Evolutionary conservation across 2,113 vertebrate genomes (phyloP).

Genomic region (Ifrita kowaldi): DNA sequence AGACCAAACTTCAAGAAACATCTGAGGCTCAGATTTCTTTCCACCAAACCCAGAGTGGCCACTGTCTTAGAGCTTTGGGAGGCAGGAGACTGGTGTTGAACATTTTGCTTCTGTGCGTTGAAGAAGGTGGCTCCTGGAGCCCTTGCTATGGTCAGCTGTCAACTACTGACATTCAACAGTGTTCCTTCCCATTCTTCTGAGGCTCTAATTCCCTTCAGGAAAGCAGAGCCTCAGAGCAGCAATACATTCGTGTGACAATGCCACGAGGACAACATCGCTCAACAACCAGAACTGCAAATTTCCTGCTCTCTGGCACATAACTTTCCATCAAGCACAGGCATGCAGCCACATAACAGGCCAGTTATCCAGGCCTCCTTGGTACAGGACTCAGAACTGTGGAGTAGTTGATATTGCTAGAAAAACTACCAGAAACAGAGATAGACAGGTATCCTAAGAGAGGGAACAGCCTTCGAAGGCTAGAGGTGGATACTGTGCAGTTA

Average conservation of each 20-base stretch:
- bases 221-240: background rate
- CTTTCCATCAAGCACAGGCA: background rate
- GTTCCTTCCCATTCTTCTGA: background rate
- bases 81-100: background rate
- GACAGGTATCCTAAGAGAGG: background rate
- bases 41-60: background rate
- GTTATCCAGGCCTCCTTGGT: background rate
- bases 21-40: background rate
- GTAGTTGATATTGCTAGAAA: background rate
- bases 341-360: background rate
- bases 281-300: background rate
- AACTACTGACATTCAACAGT: background rate
- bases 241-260: background rate
- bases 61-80: background rate
- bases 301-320: background rate
- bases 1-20: background rate
- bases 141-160: background rate
- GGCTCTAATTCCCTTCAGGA: background rate
- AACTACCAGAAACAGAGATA: background rate
- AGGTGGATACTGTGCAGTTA: background rate
- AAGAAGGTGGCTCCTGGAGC: background rate
- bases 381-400: background rate
- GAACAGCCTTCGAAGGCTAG: background rate
- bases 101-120: background rate
- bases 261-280: background rate